Evolutionary conservation across 2,113 vertebrate species (phyloP).

Genomic region (Camelus bactrianus): DNA sequence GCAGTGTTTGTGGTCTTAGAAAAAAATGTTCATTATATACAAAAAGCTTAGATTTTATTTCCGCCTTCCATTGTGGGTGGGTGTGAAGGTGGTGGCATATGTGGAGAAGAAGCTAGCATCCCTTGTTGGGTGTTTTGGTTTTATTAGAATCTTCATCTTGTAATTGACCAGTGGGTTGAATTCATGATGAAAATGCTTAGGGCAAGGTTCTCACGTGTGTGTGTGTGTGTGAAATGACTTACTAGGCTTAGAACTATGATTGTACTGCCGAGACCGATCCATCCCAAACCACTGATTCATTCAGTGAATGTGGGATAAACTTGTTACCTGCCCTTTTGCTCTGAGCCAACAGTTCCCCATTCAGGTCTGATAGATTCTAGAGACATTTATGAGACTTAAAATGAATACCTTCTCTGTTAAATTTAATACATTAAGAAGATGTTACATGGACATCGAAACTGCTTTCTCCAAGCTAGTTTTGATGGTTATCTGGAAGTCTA

Average conservation of each 20-base stretch:
- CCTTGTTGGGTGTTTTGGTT: background rate
- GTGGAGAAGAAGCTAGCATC: background rate
- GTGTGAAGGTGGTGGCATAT: rapidly evolving
- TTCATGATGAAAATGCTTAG: background rate
- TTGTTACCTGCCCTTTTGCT: background rate
- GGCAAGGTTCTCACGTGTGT: background rate
- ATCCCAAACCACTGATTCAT: slow-evolving; percentile 71
- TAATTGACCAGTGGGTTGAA: background rate
- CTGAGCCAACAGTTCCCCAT: slow-evolving; percentile 50
- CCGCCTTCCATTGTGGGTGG: background rate
- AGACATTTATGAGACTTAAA: slow-evolving; percentile 71
- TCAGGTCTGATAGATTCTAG: slow-evolving; percentile 38
- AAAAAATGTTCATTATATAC: background rate
- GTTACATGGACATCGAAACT: background rate
- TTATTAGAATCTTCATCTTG: background rate
- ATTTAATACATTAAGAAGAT: slow-evolving; percentile 50
- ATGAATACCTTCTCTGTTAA: slow-evolving; percentile 42
- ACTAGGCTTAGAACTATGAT: slow-evolving; percentile 70
- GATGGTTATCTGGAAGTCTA: background rate
- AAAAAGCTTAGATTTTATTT: background rate
- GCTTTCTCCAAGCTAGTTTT: background rate
- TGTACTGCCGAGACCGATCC: slow-evolving; percentile 10
- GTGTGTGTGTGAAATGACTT: slow-evolving; percentile 73
- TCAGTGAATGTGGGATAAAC: slow-evolving; percentile 61
- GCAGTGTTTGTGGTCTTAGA: slow-evolving; percentile 49